A percentile compares a stretch with the other conserved stretches of the same genome.
Conservation (phyloP, 2,113 vertebrate species). For the Hystrix cristata region DNA sequence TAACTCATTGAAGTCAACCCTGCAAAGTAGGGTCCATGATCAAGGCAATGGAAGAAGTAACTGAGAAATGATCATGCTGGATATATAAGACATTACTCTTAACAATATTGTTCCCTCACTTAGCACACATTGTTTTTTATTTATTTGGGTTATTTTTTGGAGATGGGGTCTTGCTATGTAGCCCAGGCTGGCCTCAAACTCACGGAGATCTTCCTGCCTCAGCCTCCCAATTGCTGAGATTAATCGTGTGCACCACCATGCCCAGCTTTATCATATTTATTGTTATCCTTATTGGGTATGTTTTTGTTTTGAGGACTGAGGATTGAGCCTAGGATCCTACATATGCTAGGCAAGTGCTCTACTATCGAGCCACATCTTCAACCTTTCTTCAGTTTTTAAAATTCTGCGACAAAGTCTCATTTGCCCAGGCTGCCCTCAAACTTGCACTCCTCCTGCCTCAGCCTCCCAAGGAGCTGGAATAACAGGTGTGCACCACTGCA, state of each 20-base stretch:
- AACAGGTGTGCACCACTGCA: background rate
- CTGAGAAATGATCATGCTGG: background rate
- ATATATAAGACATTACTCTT: background rate
- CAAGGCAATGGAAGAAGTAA: background rate
- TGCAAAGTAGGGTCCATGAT: background rate
- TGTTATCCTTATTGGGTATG: background rate
- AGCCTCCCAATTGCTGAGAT: too few species aligned
- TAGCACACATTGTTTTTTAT: background rate
- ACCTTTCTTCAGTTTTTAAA: background rate
- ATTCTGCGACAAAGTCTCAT: background rate
- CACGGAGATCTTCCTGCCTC: too few species aligned
- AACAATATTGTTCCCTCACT: background rate
- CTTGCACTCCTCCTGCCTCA: background rate
- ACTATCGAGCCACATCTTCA: background rate
- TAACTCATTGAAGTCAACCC: background rate
- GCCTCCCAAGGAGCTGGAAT: background rate
- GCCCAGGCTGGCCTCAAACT: too few species aligned
- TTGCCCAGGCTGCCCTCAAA: background rate
- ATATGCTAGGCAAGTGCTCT: background rate
- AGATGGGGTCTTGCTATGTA: too few species aligned
- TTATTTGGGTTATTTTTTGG: background rate
- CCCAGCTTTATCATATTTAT: background rate
- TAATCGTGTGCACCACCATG: too few species aligned
- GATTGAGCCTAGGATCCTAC: background rate
- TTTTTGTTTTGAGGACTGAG: background rate